Evolutionary conservation across 2,888 invertebrate species (phyloP).

Genomic region (Clepsis dumicolana): DNA sequence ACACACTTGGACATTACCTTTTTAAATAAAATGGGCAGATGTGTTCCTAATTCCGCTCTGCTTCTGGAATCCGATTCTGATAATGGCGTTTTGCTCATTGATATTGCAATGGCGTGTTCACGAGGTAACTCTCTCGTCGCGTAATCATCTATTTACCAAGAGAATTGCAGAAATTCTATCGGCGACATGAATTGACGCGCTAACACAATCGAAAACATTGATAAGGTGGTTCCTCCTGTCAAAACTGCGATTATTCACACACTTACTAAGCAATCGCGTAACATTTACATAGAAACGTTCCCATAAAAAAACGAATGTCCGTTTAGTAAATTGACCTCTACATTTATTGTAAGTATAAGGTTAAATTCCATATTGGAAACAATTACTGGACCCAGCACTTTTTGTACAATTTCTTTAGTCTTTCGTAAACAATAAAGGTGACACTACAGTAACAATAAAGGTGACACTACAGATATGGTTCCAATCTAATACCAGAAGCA

Average conservation of each 20-base stretch:
- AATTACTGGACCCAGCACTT: not conserved
- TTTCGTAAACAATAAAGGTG: not conserved
- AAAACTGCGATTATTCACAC: not conserved
- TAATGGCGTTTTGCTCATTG: too few species aligned
- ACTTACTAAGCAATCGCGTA: not conserved
- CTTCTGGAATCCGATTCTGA: too few species aligned
- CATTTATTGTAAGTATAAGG: slow-evolving; percentile 2
- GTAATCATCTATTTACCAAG: not conserved
- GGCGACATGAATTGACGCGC: slow-evolving; percentile 12
- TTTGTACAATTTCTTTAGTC: not conserved
- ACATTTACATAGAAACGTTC: not conserved
- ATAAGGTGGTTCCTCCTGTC: slow-evolving; percentile 32
- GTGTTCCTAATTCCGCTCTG: too few species aligned
- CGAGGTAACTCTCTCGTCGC: not conserved
- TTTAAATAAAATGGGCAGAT: too few species aligned
- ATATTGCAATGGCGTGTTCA: not conserved
- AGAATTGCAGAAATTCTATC: not conserved
- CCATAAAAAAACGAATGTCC: not conserved
- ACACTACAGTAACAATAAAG: too few species aligned
- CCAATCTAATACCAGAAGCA: too few species aligned
- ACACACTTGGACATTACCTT: too few species aligned
- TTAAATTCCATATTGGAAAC: slow-evolving; percentile 1
- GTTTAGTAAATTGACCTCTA: slow-evolving; percentile 15
- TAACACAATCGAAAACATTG: slow-evolving; percentile 10
- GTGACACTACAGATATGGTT: too few species aligned